Percentiles rank a stretch among this genome's conserved stretches.
These are phyloP conservation scores for Drosophila infuscata DNA, from an alignment of 2,888 invertebrate species.

Conservation along the genomic window DNA sequence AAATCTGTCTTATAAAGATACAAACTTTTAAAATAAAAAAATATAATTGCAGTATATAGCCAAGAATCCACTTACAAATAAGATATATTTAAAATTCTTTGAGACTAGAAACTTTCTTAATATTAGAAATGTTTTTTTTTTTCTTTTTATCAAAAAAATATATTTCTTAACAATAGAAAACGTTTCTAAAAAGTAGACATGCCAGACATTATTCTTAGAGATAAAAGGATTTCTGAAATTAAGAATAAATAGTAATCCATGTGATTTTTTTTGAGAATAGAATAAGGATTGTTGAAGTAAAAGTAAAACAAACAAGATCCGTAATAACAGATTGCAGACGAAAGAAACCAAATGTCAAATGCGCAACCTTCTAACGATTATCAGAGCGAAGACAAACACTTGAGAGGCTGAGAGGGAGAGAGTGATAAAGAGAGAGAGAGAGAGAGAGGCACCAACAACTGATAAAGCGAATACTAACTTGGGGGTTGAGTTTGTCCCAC, in stretches of 20 bases:
- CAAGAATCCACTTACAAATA: too few species aligned
- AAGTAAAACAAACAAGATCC: not conserved
- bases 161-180: not conserved
- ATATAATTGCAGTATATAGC: not conserved
- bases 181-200: not conserved
- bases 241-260: not conserved
- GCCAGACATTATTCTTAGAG: not conserved
- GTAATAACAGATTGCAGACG: not conserved
- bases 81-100: not conserved
- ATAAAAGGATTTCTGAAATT: not conserved
- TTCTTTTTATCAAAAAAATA: not conserved
- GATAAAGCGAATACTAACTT: slow-evolving; percentile 28
- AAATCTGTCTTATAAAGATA: not conserved
- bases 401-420: not conserved
- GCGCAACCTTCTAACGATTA: not conserved
- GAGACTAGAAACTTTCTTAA: not conserved
- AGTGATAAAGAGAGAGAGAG: not conserved
- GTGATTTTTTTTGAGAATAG: not conserved
- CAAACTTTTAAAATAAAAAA: not conserved
- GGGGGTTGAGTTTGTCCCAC: slow-evolving; percentile 24
- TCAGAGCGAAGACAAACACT: not conserved
- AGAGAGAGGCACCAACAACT: not conserved
- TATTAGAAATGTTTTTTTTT: not conserved
- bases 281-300: not conserved
- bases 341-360: not conserved